phyloP scores from a whole-genome alignment of 2,113 vertebrate genomes.

The Podarcis cretensis region DNA sequence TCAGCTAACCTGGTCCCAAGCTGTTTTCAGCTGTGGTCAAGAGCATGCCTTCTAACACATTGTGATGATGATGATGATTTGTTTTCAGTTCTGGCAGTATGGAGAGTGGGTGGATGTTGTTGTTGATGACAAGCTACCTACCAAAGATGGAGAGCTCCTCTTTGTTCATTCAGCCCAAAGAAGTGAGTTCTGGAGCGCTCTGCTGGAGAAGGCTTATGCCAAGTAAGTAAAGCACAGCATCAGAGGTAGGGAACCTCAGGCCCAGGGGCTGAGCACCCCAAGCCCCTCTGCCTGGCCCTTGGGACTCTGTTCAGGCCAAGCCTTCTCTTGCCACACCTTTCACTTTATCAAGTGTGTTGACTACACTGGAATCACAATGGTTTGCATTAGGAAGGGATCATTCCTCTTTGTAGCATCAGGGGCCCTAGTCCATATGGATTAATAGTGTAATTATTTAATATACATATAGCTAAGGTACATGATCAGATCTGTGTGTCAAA shows the following conservation, averaged over 20 bases:
- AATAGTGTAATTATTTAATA: too few species aligned
- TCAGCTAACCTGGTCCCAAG: background rate
- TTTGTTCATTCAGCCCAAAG: constrained; percentile 91
- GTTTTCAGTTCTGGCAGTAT: constrained; percentile 91
- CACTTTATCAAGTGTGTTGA: too few species aligned
- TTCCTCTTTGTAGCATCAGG: too few species aligned
- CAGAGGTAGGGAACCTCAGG: too few species aligned
- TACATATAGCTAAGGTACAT: too few species aligned
- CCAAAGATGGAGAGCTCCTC: constrained; percentile 86
- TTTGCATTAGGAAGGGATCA: too few species aligned
- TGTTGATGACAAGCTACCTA: constrained; percentile 91
- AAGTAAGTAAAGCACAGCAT: constrained; percentile 79
- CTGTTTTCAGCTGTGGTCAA: background rate
- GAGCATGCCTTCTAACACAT: background rate
- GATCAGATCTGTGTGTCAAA: too few species aligned
- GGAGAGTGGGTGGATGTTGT: constrained; percentile 96
- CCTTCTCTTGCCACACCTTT: background rate
- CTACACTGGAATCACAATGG: too few species aligned
- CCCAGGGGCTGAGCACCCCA: too few species aligned
- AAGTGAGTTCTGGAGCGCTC: constrained; percentile 91
- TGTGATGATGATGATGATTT: background rate
- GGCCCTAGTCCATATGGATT: too few species aligned
- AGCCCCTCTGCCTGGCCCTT: too few species aligned
- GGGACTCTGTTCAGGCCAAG: too few species aligned
- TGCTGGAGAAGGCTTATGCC: constrained; percentile 95